These are phyloP conservation scores for Phoxinus phoxinus DNA, from an alignment of 2,113 vertebrate species.

Conservation along the genomic window DNA sequence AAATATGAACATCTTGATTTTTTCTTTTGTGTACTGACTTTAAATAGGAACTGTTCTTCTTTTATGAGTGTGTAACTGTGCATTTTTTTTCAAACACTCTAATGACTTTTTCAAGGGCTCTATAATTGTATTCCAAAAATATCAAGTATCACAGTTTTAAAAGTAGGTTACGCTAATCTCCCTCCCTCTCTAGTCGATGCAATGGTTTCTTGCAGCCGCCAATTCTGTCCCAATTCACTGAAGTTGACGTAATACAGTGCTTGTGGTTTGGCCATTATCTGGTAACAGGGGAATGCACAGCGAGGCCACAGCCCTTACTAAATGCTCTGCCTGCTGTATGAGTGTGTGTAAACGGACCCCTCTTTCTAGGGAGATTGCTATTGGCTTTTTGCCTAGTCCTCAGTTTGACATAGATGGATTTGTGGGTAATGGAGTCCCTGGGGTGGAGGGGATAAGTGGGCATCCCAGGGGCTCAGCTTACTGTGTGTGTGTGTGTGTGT, in stretches of 20 bases:
- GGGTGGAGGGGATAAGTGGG: constrained; percentile 64
- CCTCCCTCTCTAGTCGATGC: constrained; percentile 45
- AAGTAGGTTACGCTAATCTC: constrained; percentile 49
- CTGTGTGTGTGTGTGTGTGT: constrained; percentile 42
- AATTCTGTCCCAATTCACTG: constrained; percentile 36
- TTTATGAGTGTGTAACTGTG: constrained; percentile 66
- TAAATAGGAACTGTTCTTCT: constrained; percentile 60
- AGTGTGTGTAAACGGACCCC: constrained; percentile 27
- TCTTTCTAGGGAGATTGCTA: constrained; percentile 62
- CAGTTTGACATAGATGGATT: constrained; percentile 68
- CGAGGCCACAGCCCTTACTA: constrained; percentile 47
- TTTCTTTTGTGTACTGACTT: not conserved
- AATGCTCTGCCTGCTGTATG: constrained; percentile 49
- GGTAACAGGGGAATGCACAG: not conserved
- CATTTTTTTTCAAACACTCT: constrained; percentile 38
- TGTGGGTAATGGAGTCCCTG: constrained; percentile 61
- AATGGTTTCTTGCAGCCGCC: not conserved
- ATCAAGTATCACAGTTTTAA: constrained; percentile 51
- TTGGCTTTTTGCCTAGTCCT: constrained; percentile 65
- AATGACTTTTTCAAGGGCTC: constrained; percentile 61
- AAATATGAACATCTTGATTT: not conserved
- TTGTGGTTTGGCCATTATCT: not conserved
- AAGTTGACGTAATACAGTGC: constrained; percentile 33
- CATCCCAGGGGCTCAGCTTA: constrained; percentile 50
- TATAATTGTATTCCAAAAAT: constrained; percentile 59